phyloP scores from a whole-genome alignment of 2,113 vertebrate species.

The Syngnathoides biaculeatus region DNA sequence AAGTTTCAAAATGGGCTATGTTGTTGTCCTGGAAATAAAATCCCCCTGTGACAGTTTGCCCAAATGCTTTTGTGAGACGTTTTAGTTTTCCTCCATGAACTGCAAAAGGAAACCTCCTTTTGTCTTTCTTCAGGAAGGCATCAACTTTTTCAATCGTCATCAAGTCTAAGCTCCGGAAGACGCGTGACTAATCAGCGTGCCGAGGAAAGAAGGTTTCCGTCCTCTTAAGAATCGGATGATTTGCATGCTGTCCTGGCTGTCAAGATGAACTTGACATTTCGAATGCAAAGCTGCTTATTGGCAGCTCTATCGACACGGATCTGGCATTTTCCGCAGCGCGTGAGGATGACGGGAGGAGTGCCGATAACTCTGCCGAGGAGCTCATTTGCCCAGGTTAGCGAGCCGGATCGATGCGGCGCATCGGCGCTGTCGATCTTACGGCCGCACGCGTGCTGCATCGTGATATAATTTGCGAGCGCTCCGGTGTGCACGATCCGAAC shows the following conservation, averaged over 20 bases:
- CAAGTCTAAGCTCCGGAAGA: background rate
- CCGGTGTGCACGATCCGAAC: conserved; percentile 38
- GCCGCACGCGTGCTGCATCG: conserved; percentile 43
- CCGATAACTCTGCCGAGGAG: conserved; percentile 30
- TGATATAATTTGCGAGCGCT: conserved; percentile 48
- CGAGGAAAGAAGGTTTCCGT: background rate
- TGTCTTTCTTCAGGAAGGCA: background rate
- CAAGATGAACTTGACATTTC: conserved; percentile 5
- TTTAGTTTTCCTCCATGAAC: too few relatives aligned
- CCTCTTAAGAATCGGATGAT: background rate
- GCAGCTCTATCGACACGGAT: background rate
- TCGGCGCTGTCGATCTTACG: conserved; percentile 35
- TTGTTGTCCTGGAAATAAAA: too few relatives aligned
- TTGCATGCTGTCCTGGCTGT: background rate
- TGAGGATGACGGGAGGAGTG: background rate
- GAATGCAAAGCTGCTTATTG: background rate
- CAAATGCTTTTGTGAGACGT: too few relatives aligned
- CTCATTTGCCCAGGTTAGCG: conserved; percentile 44
- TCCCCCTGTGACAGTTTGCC: too few relatives aligned
- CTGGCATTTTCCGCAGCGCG: background rate
- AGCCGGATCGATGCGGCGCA: conserved; percentile 25
- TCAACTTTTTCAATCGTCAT: background rate
- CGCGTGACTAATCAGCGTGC: conserved; percentile 1
- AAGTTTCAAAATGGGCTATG: too few relatives aligned
- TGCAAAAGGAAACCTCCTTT: background rate